phyloP scores from a whole-genome alignment of 2,113 vertebrate genomes.

The Kryptolebias marmoratus region DNA sequence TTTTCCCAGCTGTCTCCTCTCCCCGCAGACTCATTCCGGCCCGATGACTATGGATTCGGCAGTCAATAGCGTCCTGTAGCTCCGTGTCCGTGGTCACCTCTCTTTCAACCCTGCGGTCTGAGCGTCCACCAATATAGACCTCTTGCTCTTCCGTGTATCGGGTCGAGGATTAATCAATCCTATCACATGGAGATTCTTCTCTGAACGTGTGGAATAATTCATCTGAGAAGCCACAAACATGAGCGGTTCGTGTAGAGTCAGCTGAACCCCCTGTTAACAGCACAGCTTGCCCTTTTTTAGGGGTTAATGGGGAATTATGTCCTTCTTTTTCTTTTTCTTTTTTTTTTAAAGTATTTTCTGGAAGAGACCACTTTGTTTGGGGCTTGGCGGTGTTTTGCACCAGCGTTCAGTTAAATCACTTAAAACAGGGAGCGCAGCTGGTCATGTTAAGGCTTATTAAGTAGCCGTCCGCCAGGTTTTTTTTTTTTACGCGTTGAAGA shows the following conservation, averaged over 20 bases:
- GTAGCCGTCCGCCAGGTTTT: too few relatives aligned
- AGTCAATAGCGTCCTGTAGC: slow-evolving; percentile 57
- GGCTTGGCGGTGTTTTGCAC: too few relatives aligned
- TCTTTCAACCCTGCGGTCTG: slow-evolving; percentile 49
- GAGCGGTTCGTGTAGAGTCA: slow-evolving; percentile 27
- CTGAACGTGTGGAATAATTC: not conserved
- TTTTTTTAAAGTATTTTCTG: too few relatives aligned
- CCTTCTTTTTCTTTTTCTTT: slow-evolving; percentile 10
- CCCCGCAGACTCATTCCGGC: slow-evolving; percentile 45
- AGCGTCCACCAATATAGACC: slow-evolving; percentile 9
- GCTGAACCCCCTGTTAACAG: not conserved
- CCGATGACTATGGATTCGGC: slow-evolving; percentile 54
- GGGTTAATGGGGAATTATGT: slow-evolving; percentile 31
- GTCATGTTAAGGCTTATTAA: too few relatives aligned
- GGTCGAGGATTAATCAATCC: slow-evolving; percentile 30
- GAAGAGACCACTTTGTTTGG: too few relatives aligned
- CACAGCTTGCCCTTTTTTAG: slow-evolving; percentile 1
- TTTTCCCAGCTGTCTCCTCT: slow-evolving; percentile 62
- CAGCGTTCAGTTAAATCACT: too few relatives aligned
- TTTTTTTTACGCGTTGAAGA: too few relatives aligned
- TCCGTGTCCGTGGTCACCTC: slow-evolving; percentile 53
- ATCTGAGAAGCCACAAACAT: not conserved
- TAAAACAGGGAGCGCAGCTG: too few relatives aligned
- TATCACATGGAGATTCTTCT: slow-evolving; percentile 29
- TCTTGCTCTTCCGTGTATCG: slow-evolving; percentile 1